Evolutionary conservation across 1,140 invertebrate species (phyloP), one percentile per base, ranked within the genome.

Genomic region (Stegodyphus dumicola): DNA sequence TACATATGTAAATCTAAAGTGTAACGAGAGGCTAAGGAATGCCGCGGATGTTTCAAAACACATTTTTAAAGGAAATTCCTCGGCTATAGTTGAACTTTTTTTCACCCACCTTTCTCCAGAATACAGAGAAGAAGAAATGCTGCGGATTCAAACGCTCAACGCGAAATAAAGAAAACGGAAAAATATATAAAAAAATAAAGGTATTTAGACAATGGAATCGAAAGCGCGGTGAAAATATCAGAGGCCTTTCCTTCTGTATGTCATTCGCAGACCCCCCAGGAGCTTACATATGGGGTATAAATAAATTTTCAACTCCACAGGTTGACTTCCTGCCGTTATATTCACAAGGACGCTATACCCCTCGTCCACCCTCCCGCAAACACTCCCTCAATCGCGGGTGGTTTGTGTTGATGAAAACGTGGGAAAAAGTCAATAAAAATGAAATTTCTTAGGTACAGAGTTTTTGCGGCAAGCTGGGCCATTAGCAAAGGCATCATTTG

Each of bases 281-380:
- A 2, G 7, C 15, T 11, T 48, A 11, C 7, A 11, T 7, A 7
- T 9, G 56, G 56, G 56, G 56, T 60, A 51, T 49, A 71, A 71
- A 71, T 71, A 71, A 71, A 71, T 71, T 71, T 71, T 71, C 69
- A 10, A 10, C 69, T 71, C 69, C 69, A 51, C 69, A 71, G 69
- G 69, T 71, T 71, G 69, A 71, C 69, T 71, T 71, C 69, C 69
- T 71, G 18, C 69, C 69, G 69, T 49, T 71, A 60, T 15, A 60
- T 60, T 60, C 9, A 60, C 9, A 15, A 60, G 56, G 56, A 33
- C 33, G 56, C 9, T 5, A 5, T 10, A 9, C 56, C 9, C 56
- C 15, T 60, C 15, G 9, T 60, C 56, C 56, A 15, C 56, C 56
- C 9, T 33, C 33, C 33, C 33, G 33, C 33, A 33, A 33, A 33